phyloP scores from a whole-genome alignment of 2,888 invertebrate genomes.

The Drosophila acutilabella region DNA sequence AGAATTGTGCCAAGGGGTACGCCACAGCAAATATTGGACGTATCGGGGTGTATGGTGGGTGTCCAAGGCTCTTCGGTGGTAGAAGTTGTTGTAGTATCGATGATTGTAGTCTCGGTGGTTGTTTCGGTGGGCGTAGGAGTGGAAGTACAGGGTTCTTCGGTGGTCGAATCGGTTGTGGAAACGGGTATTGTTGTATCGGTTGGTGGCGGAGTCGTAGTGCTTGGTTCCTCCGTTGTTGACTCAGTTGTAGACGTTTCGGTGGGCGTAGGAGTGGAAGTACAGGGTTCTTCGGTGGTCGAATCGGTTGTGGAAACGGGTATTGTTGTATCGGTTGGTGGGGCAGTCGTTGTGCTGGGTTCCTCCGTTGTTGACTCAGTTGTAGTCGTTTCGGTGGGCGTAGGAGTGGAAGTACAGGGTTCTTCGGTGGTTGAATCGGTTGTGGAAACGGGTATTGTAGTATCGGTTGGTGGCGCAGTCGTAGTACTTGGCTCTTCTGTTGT shows the following conservation, averaged over 20 bases:
- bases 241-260: not conserved
- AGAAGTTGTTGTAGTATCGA: slow-evolving; percentile 8
- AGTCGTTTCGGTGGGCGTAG: not conserved
- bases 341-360: not conserved
- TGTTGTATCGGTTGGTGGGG: slow-evolving; percentile 13
- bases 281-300: not conserved
- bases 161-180: slow-evolving; percentile 2
- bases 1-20: slow-evolving; percentile 52
- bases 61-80: slow-evolving; percentile 18
- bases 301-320: slow-evolving; percentile 9
- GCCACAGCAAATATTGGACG: slow-evolving; percentile 60
- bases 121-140: not conserved
- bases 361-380: slow-evolving; percentile 9
- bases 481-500: not conserved
- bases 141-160: slow-evolving; percentile 6
- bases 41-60: slow-evolving; percentile 37
- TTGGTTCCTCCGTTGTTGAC: slow-evolving; percentile 7
- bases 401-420: slow-evolving; percentile 2
- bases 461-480: too few relatives aligned
- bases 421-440: not conserved
- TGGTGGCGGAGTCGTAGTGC: slow-evolving; percentile 1
- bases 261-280: slow-evolving; percentile 8
- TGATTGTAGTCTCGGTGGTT: slow-evolving; percentile 16
- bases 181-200: slow-evolving; percentile 15
- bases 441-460: too few relatives aligned